Base-by-base conservation (phyloP, 2,113 vertebrate genomes). In the Tursiops truncatus region DNA sequence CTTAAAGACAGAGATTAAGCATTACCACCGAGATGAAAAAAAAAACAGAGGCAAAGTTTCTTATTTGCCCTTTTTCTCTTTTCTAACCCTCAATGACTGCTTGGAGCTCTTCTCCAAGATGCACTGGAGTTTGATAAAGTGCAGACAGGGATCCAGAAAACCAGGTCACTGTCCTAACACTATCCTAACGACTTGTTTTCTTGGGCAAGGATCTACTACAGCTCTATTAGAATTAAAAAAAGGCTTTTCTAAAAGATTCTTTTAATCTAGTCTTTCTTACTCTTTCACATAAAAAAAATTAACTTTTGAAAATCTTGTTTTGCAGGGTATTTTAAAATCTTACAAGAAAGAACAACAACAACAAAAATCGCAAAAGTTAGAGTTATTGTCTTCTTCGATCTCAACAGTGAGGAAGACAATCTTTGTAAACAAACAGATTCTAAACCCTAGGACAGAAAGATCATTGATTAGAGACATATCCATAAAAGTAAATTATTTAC, bases 401-500 rank as follows among this genome's bases (percentile, higher is more conserved):
- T 56, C 28, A 44, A 50, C n/a, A n/a, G 7, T 7, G 41, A 53
- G 53, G 44, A 60, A 71, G 25, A 87, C 3, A 18, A 47, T 12
- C 31, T 20, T 25, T 63, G 20, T 38, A 77, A 62, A 89, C 33
- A 95, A 67, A 36, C 0, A 41, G 18, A 92, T 2, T 95, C 67
- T n/a, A 79, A 84, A 25, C 6, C 21, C 31, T 23, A 9, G 8
- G 15, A 63, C 3, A 68, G 5, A 92, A 71, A 58, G 13, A 80
- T 20, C 62, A 44, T 0, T 20, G 50, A 68, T 47, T 50, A 82
- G 18, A 79, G 12, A 53, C 13, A 5, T 20, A 65, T 5, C 28
- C 31, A 6, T 3, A 6, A 58, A 70, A 74, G 56, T 68, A 26
- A 28, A 10, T 21, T 11, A 53, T 95, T 99, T 98, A 99, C 99